Evolutionary conservation across 1,140 invertebrate species (phyloP).

Genomic region (Procambarus clarkii): DNA sequence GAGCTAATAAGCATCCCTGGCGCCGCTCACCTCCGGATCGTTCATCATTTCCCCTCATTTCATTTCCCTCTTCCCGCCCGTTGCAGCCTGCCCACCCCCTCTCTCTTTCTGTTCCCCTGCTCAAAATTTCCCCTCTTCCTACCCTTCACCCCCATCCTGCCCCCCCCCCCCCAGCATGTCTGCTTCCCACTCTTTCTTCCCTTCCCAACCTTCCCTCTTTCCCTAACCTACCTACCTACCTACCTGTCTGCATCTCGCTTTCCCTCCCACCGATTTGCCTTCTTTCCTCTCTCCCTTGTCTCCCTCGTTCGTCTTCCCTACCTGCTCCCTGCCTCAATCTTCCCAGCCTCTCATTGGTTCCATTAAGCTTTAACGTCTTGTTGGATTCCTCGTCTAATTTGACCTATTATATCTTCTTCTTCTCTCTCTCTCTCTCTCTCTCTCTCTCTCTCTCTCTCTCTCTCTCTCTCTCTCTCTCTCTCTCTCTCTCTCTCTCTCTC

Average conservation of each 20-base stretch:
- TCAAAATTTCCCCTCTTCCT: neutral
- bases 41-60: too few relatives aligned
- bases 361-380: too few relatives aligned
- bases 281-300: neutral
- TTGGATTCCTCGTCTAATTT: neutral
- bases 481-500: conserved; percentile 3
- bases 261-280: neutral
- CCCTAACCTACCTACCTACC: too few relatives aligned
- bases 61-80: too few relatives aligned
- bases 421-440: neutral
- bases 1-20: too few relatives aligned
- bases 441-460: neutral
- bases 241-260: neutral
- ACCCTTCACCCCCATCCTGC: neutral
- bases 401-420: too few relatives aligned
- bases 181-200: neutral
- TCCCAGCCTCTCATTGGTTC: too few relatives aligned
- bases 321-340: neutral
- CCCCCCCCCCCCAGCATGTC: neutral
- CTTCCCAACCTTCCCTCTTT: too few relatives aligned
- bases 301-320: too few relatives aligned
- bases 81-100: neutral
- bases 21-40: too few relatives aligned
- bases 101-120: neutral
- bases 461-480: neutral